phyloP scores from a whole-genome alignment of 2,113 vertebrate genomes.

The Xenopus laevis region DNA sequence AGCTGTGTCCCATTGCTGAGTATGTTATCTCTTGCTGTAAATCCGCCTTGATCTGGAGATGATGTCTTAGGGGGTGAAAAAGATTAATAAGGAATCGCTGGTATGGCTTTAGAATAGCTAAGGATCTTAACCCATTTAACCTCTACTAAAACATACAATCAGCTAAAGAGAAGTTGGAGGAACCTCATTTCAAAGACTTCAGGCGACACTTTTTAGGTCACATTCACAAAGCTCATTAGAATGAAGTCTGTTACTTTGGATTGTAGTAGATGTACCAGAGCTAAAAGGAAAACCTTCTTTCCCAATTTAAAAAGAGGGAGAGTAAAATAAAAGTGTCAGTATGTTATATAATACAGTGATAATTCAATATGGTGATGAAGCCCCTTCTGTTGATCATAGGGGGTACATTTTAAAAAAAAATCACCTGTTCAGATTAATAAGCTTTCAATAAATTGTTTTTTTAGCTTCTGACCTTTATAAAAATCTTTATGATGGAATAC shows the following conservation, averaged over 20 bases:
- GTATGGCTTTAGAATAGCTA: conserved; percentile 83
- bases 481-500: conserved; percentile 34
- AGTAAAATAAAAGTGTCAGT: conserved; percentile 39
- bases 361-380: too few relatives aligned
- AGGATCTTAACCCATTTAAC: conserved; percentile 92
- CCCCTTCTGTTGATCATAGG: background rate
- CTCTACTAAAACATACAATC: conserved; percentile 71
- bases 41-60: conserved; percentile 86
- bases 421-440: conserved; percentile 58
- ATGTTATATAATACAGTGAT: too few relatives aligned
- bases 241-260: conserved; percentile 54
- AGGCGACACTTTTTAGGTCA: conserved; percentile 64
- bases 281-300: conserved; percentile 60
- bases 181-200: conserved; percentile 70
- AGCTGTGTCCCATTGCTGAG: conserved; percentile 61
- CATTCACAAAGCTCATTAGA: conserved; percentile 62
- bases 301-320: conserved; percentile 62
- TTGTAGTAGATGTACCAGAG: conserved; percentile 53
- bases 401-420: conserved; percentile 54
- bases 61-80: conserved; percentile 84
- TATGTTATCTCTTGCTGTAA: conserved; percentile 73
- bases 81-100: conserved; percentile 91
- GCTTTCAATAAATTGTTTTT: conserved; percentile 53
- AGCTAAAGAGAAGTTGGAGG: conserved; percentile 66
- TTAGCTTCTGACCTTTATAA: conserved; percentile 51